Evolutionary conservation across 2,797 vertebrate species (phyloP), one percentile per base, ranked within the genome.

Genomic region (Sebastiscus tertius): DNA sequence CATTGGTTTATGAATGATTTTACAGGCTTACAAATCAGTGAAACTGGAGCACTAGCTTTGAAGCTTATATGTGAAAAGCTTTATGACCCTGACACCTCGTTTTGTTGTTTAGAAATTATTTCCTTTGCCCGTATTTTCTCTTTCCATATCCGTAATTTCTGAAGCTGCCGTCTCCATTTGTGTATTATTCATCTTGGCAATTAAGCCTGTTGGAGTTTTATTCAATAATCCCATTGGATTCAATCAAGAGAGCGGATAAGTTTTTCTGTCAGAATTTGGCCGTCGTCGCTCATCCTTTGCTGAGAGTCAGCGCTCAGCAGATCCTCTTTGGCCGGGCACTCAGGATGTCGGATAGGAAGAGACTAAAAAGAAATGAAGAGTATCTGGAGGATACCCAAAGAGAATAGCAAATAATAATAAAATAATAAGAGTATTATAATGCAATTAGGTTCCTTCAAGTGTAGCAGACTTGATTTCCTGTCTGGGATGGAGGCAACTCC

Each of bases 201-300:
- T 90, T 89, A 86, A 84, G 62, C 27, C 61, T 67, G 13, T 56
- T 82, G 77, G 85, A 87, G 83, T 83, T 82, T 58, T 81, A 87
- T 75, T 86, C 63, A 87, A 71, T 85, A 85, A 90, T 91, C 88
- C 89, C 87, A 46, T 72, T 82, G 90, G 93, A 94, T 92, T 91
- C 88, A 87, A 94, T 94, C 88, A 89, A 86, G 79, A 72, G 74
- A 86, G 65, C 1, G 31, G 58, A 86, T 72, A 69, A 36, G 33
- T 84, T 92, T 86, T 89, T 69, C 79, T 83, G 77, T 83, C 81
- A 72, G 69, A 88, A 77, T 80, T 83, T 94, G 91, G 91, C 89
- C 24, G 24, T 22, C 76, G 31, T 62, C 68, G 63, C 72, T 71
- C 78, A 77, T 87, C 68, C 72, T 90, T 83, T 84, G 83, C 87